Base-by-base conservation (phyloP, 2,797 vertebrate species). In the Mustela erminea region DNA sequence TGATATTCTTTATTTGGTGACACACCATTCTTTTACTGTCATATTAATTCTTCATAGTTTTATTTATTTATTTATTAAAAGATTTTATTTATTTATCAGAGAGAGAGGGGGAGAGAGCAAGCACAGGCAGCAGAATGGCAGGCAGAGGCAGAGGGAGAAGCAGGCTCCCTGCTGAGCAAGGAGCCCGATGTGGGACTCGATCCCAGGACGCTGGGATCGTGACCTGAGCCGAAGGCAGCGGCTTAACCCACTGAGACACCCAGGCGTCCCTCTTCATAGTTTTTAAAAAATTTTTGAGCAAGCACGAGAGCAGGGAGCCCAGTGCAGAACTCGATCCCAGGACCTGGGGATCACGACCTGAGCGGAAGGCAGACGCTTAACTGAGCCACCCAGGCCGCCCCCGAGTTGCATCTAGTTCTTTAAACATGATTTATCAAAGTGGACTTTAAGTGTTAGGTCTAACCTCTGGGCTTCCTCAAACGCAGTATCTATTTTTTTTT, bases 351-450 rank as follows among this genome's bases (percentile, higher is more conserved):
- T 68, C n/a, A 21, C 35, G 18, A 35, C 68, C 68, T 41, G 68
- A 23, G 35, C 35, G 0, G 11, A 38, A 38, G 68, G 9, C 68
- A 5, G 35, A 7, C 0, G 20, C 68, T 38, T 23, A 0, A 38
- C 66, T 5, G 68, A 23, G 35, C 68, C 68, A 0, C 68, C 35
- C 66, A 11, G 10, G 20, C 0, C n/a, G 35, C 38, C 38, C 25
- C 21, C 72, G 66, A 72, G 72, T 38, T 62, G 62, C 38, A 20
- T 29, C 58, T 60, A 21, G 11, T 46, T 74, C 56, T 84, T 62
- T 75, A n/a, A 62, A 38, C n/a, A 10, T 23, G 14, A 52, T 75
- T 92, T 38, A 49, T 52, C 54, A 75, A 92, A 75, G 43, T n/a
- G 83, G 54, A 60, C 32, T 92, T 81, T 25, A 18, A 54, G 29